Evolutionary conservation across 2,113 vertebrate species (phyloP).

Genomic region (Protobothrops mucrosquamatus): DNA sequence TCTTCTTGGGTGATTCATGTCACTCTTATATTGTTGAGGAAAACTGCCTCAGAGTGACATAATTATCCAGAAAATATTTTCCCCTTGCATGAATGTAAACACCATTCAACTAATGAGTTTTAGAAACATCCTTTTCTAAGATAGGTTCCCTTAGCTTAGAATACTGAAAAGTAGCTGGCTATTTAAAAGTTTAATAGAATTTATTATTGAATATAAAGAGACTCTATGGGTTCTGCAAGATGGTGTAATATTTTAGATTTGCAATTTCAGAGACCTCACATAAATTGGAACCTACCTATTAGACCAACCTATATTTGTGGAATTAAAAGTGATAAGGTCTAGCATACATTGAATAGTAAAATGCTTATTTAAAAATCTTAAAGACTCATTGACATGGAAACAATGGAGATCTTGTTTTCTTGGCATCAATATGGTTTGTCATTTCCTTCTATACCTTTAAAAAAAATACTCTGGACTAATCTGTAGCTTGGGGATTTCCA

Average conservation of each 20-base stretch:
- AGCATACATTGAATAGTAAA: neutral
- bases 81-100: conserved; percentile 35
- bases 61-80: conserved; percentile 42
- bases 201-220: neutral
- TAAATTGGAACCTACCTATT: neutral
- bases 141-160: neutral
- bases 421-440: neutral
- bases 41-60: conserved; percentile 35
- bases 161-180: neutral
- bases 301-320: neutral
- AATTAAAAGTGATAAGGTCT: neutral
- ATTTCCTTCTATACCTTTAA: neutral
- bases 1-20: conserved; percentile 8
- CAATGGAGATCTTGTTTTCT: neutral
- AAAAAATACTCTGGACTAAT: neutral
- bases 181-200: neutral
- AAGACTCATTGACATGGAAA: neutral
- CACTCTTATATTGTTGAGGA: conserved; percentile 43
- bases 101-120: conserved; percentile 3
- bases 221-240: neutral
- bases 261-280: neutral
- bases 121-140: conserved; percentile 23
- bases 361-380: neutral
- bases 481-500: neutral
- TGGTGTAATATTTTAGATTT: neutral